Evolutionary conservation across 2,797 vertebrate genomes (phyloP).

Genomic region (Myotis myotis): DNA sequence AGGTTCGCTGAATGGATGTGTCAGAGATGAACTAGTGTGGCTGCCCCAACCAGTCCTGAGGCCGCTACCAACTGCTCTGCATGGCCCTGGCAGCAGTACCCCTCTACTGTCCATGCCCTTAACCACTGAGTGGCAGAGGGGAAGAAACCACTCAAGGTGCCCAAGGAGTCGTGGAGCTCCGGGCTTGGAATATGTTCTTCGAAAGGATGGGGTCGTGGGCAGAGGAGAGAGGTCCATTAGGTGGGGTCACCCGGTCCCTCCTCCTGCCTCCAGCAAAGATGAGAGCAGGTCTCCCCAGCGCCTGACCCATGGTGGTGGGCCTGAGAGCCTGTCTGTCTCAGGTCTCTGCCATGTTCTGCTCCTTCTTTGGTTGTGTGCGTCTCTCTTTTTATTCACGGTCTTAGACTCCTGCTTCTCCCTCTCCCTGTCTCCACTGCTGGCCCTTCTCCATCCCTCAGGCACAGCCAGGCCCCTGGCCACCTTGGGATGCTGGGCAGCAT

Average conservation of each 20-base stretch:
- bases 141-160: background rate
- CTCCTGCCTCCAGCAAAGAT: too few relatives aligned
- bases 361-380: too few relatives aligned
- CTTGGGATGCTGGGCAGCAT: too few relatives aligned
- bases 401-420: background rate
- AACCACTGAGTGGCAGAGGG: too few relatives aligned
- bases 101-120: too few relatives aligned
- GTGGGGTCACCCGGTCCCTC: too few relatives aligned
- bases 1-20: background rate
- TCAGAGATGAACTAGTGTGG: background rate
- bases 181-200: background rate
- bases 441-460: background rate
- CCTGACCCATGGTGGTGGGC: too few relatives aligned
- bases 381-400: background rate
- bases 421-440: background rate
- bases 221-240: background rate
- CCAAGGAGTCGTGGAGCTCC: background rate
- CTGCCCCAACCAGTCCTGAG: background rate
- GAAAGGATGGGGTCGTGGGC: background rate
- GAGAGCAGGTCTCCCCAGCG: too few relatives aligned
- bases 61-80: background rate
- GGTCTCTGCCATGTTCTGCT: too few relatives aligned
- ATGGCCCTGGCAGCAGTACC: too few relatives aligned
- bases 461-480: background rate
- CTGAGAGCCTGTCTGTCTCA: too few relatives aligned